Evolutionary conservation across 2,888 invertebrate genomes (phyloP), one percentile per base, ranked within the genome.

Genomic region (Chrysotoxum bicinctum): DNA sequence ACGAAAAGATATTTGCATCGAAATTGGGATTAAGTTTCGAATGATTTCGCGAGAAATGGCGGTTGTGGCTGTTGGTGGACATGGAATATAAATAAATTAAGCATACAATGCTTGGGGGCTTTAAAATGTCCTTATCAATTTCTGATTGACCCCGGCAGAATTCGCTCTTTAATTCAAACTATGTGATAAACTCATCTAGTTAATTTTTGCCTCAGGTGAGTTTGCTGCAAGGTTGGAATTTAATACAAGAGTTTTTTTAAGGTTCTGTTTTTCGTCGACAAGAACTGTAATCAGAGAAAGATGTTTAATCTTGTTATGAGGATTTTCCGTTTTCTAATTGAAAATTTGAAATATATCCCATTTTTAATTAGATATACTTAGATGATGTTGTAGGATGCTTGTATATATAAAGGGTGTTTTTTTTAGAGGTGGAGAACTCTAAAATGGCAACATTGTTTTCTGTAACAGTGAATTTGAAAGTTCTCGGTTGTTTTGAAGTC

Each of bases 41-140:
- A 70, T 56, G 45, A 40, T 43, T 66, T 43, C 10, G 35, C 26
- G 19, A n/a, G 8, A 35, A 50, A 69, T 40, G 50, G 50, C n/a
- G 48, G 48, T 21, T 23, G 26, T 26, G 52, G 26, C 26, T 52
- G 23, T 30, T 30, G 26, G 16, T 64, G 62, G 21, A 32, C 8
- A 26, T 64, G 70, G n/a, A 66, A 66, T 50, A 73, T 73, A 79
- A 73, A 79, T 79, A 79, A 66, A 73, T 54, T 56, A 58, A 72
- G n/a, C 3, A 12, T 14, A 19, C 26, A 37, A 37, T 32, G 45
- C 50, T 60, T 10, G 30, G 19, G 16, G 68, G 37, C 26, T 32
- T 21, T 9, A 37, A 58, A 66, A 23, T 50, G 66, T 66, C 66
- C 66, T 66, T 66, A 66, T 50, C 66, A 66, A 66, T 50, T 66